phyloP scores from a whole-genome alignment of 2,113 vertebrate genomes.

The Thalassoma bifasciatum region DNA sequence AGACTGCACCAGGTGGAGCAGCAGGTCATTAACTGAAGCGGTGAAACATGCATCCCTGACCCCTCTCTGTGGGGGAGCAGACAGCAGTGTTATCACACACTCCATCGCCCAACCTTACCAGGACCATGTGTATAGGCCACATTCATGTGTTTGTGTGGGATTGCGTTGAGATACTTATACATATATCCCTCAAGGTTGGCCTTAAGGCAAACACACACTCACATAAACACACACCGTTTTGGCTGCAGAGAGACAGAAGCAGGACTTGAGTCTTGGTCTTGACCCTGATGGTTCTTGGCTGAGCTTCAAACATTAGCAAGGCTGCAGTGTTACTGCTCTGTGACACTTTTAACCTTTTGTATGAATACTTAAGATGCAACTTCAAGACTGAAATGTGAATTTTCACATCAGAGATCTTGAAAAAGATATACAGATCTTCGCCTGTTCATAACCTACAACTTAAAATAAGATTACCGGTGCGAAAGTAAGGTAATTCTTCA shows the following conservation, averaged over 20 bases:
- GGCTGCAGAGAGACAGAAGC: slow-evolving; percentile 12
- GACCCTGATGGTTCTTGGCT: slow-evolving; percentile 22
- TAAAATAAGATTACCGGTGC: no score
- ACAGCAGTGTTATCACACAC: slow-evolving; percentile 47
- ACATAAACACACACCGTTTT: neutral
- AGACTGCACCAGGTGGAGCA: slow-evolving; percentile 31
- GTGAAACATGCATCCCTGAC: slow-evolving; percentile 61
- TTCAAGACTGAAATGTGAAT: neutral
- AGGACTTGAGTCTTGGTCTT: slow-evolving; percentile 2
- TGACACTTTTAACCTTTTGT: neutral
- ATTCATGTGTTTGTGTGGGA: slow-evolving; percentile 20
- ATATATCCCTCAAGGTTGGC: slow-evolving; percentile 5
- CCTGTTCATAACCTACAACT: no score
- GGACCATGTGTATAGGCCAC: slow-evolving; percentile 27
- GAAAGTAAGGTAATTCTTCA: no score
- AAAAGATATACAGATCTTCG: no score
- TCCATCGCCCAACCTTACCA: slow-evolving; percentile 30
- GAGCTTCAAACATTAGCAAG: slow-evolving; percentile 29
- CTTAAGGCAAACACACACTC: neutral
- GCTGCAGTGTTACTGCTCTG: slow-evolving; percentile 10
- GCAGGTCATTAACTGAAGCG: slow-evolving; percentile 74
- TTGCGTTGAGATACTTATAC: slow-evolving; percentile 5
- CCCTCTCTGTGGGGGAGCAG: slow-evolving; percentile 35
- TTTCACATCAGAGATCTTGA: no score
- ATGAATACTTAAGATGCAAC: neutral